Evolutionary conservation across 2,113 vertebrate genomes (phyloP).

Genomic region (Forbesichthys papilliferus): DNA sequence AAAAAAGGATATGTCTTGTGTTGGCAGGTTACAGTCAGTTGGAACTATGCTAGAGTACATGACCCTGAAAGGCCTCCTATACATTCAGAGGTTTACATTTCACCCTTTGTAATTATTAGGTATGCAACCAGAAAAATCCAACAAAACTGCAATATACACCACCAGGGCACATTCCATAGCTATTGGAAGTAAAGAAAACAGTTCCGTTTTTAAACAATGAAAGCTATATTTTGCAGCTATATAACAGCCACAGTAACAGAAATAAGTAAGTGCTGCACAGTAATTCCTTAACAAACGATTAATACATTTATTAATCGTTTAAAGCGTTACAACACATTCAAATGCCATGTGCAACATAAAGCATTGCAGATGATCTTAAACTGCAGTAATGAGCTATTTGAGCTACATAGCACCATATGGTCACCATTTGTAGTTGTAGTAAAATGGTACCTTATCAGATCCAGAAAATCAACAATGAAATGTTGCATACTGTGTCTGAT

Average conservation of each 20-base stretch:
- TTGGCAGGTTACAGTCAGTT: constrained; percentile 44
- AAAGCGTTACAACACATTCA: too few relatives aligned
- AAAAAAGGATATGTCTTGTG: constrained; percentile 19
- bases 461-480: too few relatives aligned
- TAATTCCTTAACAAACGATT: background rate
- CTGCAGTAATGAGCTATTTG: background rate
- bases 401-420: background rate
- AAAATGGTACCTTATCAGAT: too few relatives aligned
- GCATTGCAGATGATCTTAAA: background rate
- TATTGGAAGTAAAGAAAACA: constrained; percentile 25
- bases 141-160: constrained; percentile 11
- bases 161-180: constrained; percentile 2
- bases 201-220: background rate
- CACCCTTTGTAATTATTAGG: constrained; percentile 17
- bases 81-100: constrained; percentile 32
- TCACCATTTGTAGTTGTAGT: too few relatives aligned
- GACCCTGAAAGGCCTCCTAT: constrained; percentile 28
- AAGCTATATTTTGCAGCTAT: background rate
- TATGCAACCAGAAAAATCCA: constrained; percentile 37
- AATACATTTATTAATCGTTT: background rate
- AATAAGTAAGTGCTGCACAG: background rate
- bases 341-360: background rate
- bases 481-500: too few relatives aligned
- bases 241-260: background rate
- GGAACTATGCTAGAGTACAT: constrained; percentile 30